These are phyloP conservation scores for Trididemnum miniatum DNA, from an alignment of 23 tunicate species.

Conservation along the genomic window DNA sequence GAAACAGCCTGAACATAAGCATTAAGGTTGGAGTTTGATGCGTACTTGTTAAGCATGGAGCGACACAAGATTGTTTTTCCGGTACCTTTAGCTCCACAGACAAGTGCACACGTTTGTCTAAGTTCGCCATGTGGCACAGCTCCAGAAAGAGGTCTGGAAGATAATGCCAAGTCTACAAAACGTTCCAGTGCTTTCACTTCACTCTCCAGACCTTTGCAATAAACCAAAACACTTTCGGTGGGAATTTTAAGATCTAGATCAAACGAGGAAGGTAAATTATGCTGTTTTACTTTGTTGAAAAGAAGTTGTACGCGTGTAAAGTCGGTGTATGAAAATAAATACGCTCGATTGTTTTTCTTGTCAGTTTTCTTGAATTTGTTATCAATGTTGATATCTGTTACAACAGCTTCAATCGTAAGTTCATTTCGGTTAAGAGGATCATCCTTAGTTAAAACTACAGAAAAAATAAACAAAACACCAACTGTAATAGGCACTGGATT, in stretches of 20 bases:
- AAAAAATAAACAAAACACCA: conserved; percentile 56
- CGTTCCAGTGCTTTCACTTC: conserved; percentile 22
- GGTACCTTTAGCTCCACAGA: conserved; percentile 75
- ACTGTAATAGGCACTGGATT: conserved; percentile 59
- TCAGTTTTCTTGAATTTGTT: not conserved
- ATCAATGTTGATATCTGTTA: conserved; percentile 4
- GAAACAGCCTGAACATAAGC: conserved; percentile 52
- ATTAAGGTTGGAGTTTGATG: conserved; percentile 24
- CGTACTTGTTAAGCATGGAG: conserved; percentile 50
- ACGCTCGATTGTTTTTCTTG: not conserved
- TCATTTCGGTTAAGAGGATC: not conserved
- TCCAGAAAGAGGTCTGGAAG: conserved; percentile 37
- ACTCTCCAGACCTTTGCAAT: conserved; percentile 40
- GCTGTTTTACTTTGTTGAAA: not conserved
- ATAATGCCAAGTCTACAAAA: conserved; percentile 43
- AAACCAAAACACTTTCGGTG: conserved; percentile 24
- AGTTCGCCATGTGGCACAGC: conserved; percentile 11
- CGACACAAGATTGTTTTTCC: conserved; percentile 72
- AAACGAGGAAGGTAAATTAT: not conserved
- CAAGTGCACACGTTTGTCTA: conserved; percentile 29
- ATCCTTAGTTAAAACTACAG: not conserved
- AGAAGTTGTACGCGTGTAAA: conserved; percentile 7
- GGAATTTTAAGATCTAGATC: conserved; percentile 38
- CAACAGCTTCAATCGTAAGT: conserved; percentile 37
- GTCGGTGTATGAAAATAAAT: conserved; percentile 25